These are phyloP conservation scores for Boulengeromyrus knoepffleri DNA, from an alignment of 2,113 vertebrate genomes.

Conservation along the genomic window DNA sequence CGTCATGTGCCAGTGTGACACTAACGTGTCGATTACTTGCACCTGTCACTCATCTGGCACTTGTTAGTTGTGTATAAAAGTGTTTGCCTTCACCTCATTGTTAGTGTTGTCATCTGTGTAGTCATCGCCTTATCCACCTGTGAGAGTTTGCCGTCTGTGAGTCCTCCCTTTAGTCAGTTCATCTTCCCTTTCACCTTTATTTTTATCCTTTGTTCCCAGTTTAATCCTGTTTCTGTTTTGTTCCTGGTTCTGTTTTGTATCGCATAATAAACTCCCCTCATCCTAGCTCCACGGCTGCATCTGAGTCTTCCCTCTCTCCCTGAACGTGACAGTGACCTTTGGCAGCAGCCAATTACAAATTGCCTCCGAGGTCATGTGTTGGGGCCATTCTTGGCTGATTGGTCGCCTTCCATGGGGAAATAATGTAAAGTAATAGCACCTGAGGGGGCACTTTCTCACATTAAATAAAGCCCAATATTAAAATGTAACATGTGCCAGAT, in stretches of 20 bases:
- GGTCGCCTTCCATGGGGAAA: background rate
- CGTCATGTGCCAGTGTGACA: background rate
- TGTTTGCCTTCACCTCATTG: background rate
- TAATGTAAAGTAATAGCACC: background rate
- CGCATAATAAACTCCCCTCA: background rate
- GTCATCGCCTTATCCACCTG: background rate
- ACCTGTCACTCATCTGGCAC: background rate
- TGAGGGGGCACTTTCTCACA: background rate
- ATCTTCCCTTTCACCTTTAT: background rate
- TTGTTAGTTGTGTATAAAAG: background rate
- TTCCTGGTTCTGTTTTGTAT: background rate
- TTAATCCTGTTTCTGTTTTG: background rate
- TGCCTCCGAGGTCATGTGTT: background rate
- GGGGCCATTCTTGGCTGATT: background rate
- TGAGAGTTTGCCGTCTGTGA: background rate
- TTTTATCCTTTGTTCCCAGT: background rate
- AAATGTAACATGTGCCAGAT: conserved; percentile 14
- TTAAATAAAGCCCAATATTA: background rate
- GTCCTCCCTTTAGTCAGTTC: background rate
- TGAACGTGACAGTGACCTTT: background rate
- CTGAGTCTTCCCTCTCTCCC: background rate
- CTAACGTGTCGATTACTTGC: background rate
- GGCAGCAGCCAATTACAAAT: background rate
- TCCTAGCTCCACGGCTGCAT: too few relatives aligned
- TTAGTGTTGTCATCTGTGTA: background rate